Evolutionary conservation across 2,797 vertebrate genomes (phyloP).

Genomic region (Gastrophryne carolinensis): DNA sequence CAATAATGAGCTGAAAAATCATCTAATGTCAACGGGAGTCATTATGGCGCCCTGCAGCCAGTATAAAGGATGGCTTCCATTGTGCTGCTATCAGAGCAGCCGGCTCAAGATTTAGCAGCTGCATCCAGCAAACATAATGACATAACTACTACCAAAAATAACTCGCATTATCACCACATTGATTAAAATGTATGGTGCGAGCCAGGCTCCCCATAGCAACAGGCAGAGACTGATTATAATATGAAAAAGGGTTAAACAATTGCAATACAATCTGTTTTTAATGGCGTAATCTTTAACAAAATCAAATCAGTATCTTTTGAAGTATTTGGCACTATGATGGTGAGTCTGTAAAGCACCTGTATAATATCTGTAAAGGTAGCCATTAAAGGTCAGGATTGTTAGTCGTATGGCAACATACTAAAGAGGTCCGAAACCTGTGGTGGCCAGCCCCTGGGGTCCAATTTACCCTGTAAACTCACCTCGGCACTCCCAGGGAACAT

Average conservation of each 20-base stretch:
- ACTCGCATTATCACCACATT: conserved; percentile 19
- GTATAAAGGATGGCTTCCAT: background rate
- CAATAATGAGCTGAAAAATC: background rate
- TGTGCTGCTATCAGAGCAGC: background rate
- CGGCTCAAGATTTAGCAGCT: background rate
- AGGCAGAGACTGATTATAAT: conserved; percentile 23
- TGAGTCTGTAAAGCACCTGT: background rate
- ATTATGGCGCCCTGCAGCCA: background rate
- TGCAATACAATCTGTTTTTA: background rate
- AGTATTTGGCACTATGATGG: background rate
- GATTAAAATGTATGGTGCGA: conserved; percentile 15
- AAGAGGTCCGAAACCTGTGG: no score
- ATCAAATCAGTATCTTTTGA: background rate
- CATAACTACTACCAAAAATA: conserved; percentile 27
- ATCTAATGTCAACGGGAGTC: background rate
- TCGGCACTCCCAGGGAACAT: no score
- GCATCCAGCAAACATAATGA: conserved; percentile 8
- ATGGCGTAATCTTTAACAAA: background rate
- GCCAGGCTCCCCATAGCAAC: conserved; percentile 27
- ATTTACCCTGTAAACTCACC: no score
- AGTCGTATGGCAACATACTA: no score
- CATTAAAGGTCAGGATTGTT: no score
- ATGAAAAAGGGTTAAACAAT: conserved; percentile 20
- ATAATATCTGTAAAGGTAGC: background rate
- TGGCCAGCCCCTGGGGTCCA: no score